Conservation (phyloP, 2,113 vertebrate species). For the Syngnathus floridae region DNA sequence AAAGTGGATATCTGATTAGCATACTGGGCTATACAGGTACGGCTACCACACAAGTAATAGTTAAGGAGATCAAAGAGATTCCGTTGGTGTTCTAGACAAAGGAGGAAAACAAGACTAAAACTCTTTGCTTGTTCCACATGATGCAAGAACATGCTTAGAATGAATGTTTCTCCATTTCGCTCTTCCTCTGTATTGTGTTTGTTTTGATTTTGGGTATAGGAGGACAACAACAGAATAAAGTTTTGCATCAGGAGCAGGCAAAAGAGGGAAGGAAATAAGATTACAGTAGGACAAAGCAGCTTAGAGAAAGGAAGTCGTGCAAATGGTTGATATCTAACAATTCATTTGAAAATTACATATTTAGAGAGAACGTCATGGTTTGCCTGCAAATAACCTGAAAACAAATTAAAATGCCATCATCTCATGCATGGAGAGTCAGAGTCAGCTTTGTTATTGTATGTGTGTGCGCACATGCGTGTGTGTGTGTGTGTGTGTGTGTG, state of each 20-base stretch:
- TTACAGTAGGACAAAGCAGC: conserved; percentile 31
- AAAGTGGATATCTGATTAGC: background rate
- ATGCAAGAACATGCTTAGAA: conserved; percentile 7
- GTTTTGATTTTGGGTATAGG: conserved; percentile 11
- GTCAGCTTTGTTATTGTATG: background rate
- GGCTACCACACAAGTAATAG: background rate
- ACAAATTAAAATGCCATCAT: conserved; percentile 11
- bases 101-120: background rate
- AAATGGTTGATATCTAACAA: conserved; percentile 31
- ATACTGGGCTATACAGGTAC: background rate
- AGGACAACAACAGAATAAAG: conserved; percentile 19
- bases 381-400: conserved; percentile 14
- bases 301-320: conserved; percentile 20
- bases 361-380: conserved; percentile 21
- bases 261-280: conserved; percentile 11
- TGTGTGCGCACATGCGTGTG: background rate
- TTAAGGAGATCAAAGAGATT: too few species aligned
- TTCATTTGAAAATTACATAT: conserved; percentile 32
- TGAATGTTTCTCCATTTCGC: conserved; percentile 10
- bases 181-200: conserved; percentile 17
- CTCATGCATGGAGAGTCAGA: conserved; percentile 11
- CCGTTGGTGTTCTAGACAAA: background rate
- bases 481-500: background rate
- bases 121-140: background rate
- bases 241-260: conserved; percentile 13